Base-by-base conservation (phyloP, 2,113 vertebrate species). In the Brachypteracias leptosomus region DNA sequence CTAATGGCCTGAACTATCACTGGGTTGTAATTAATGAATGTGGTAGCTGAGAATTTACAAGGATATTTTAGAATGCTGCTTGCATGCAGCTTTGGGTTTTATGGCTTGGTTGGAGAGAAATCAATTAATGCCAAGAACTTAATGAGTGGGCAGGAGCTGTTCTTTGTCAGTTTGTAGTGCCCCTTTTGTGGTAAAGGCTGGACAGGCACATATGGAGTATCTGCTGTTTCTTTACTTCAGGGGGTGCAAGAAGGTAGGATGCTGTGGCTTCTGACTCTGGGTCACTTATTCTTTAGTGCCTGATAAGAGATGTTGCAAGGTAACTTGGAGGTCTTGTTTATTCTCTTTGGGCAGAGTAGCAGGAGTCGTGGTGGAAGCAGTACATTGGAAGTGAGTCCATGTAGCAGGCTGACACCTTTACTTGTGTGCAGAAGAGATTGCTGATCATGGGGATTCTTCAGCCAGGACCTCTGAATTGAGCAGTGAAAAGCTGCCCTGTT, bases 1-100 rank as follows among this genome's bases (percentile, higher is more conserved):
- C 97, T 98, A 97, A 98, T 95, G 95, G 97, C 89, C 70, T 95
- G 95, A 95, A 91, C 89, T 93, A 89, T 95, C 91, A 63, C 91
- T 93, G 75, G 88, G 68, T 82, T 97, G 88, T 98, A 98, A 98
- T 98, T 98, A 98, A 98, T 98, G 95, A 95, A 96, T 68, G 78
- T 62, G 42, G 89, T 91, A 76, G 67, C 83, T 90, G 92, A 97
- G 96, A 97, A 49, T 97, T 97, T 98, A 98, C 97, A 97, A 92
- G 97, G 88, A 78, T 97, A 97, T 96, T 96, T 97, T 95, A 97
- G 97, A 96, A 97, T 97, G 95, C 96, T 93, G 88, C 89, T 89
- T 70, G 57, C 89, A 70, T 19, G 68, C 91, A 96, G 94, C 75
- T 89, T 89, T 97, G 94, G 88, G 62, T 97, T 97, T 98, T 97